These are phyloP conservation scores for Phalloptychus januarius DNA, from an alignment of 2,797 vertebrate species.

Conservation along the genomic window DNA sequence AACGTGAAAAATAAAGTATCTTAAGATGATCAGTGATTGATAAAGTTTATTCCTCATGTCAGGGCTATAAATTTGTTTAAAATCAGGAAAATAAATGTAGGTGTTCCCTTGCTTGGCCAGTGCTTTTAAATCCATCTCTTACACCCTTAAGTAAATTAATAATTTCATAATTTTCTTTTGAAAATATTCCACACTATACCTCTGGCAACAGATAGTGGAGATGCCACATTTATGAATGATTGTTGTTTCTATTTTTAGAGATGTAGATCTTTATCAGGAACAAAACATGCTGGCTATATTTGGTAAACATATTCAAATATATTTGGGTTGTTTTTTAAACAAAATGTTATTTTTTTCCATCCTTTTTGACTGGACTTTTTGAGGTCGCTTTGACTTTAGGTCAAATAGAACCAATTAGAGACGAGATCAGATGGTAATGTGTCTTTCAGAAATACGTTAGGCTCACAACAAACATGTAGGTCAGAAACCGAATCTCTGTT, in stretches of 20 bases:
- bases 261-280: neutral
- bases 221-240: neutral
- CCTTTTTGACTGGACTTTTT: neutral
- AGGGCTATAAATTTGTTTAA: neutral
- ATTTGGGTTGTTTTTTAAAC: neutral
- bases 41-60: neutral
- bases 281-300: neutral
- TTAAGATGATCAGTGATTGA: neutral
- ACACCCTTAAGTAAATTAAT: neutral
- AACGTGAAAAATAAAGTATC: neutral
- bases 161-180: neutral
- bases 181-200: neutral
- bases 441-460: neutral
- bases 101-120: neutral
- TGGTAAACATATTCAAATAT: neutral
- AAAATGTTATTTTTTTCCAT: constrained; percentile 7
- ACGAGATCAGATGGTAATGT: neutral
- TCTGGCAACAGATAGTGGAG: neutral
- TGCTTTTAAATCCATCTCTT: neutral
- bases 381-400: constrained; percentile 46
- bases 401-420: constrained; percentile 11
- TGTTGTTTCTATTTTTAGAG: too few relatives aligned
- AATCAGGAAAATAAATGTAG: neutral
- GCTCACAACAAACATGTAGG: constrained; percentile 37
- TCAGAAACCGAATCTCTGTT: constrained; percentile 43